phyloP scores from a whole-genome alignment of 2,888 invertebrate species.

The Ypsolopha scabrella region DNA sequence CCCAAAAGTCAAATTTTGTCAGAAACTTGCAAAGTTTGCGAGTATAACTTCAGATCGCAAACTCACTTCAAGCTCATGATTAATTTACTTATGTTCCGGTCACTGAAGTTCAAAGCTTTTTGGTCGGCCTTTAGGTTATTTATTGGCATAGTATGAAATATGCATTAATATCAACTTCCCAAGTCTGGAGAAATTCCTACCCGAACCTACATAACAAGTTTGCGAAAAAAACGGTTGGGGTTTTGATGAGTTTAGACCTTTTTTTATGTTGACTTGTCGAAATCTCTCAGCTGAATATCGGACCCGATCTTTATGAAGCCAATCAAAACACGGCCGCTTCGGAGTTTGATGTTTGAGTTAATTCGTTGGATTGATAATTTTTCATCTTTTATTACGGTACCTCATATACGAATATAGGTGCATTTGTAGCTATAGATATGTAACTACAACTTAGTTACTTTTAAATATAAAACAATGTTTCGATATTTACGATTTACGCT shows the following conservation, averaged over 20 bases:
- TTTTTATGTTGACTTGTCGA: conserved; percentile 4
- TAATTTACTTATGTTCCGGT: conserved; percentile 55
- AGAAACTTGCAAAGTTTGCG: no score
- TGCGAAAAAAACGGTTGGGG: conserved; percentile 16
- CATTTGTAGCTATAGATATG: no score
- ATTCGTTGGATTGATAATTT: no score
- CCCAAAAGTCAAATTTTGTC: no score
- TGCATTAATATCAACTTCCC: conserved; percentile 32
- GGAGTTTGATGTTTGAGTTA: no score
- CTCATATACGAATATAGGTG: no score
- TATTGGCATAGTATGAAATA: conserved; percentile 43
- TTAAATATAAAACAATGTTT: no score
- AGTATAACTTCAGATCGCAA: no score
- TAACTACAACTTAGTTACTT: no score
- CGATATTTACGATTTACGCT: no score
- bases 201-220: background rate
- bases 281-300: background rate
- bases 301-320: background rate
- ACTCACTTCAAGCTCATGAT: conserved; percentile 27
- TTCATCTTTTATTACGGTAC: no score
- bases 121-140: conserved; percentile 36
- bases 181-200: background rate
- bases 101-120: conserved; percentile 39
- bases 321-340: background rate
- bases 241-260: conserved; percentile 21